These are phyloP conservation scores for Cololabis saira DNA, from an alignment of 2,113 vertebrate genomes.

Conservation along the genomic window DNA sequence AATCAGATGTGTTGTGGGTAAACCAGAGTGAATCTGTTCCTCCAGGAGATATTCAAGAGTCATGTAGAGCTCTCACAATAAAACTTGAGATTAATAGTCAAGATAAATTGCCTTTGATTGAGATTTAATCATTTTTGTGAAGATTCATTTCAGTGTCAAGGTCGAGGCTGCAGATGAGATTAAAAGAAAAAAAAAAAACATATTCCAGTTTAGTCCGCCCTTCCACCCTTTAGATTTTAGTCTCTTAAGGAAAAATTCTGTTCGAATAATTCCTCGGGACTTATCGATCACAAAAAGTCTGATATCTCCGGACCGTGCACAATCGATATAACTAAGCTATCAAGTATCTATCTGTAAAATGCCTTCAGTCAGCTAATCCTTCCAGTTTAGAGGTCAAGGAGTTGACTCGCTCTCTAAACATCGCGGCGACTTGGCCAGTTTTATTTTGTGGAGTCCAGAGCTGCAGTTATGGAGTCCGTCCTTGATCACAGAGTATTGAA, in stretches of 20 bases:
- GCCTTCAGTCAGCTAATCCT: slow-evolving; percentile 57
- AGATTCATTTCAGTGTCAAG: neutral
- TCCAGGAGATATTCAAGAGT: no score
- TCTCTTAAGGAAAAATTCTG: slow-evolving; percentile 42
- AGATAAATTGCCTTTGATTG: no score
- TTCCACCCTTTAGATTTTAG: slow-evolving; percentile 37
- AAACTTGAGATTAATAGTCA: no score
- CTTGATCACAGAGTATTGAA: slow-evolving; percentile 42
- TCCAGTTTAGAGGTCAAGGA: slow-evolving; percentile 69
- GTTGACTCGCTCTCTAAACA: slow-evolving; percentile 36
- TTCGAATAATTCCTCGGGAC: slow-evolving; percentile 36
- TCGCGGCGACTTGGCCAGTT: slow-evolving; percentile 29
- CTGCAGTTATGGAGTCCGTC: slow-evolving; percentile 44
- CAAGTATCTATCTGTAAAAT: slow-evolving; percentile 58
- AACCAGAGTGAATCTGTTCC: no score
- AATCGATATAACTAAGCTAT: slow-evolving; percentile 67
- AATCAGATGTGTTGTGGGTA: no score
- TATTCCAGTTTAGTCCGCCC: slow-evolving; percentile 19
- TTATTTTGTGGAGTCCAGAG: neutral
- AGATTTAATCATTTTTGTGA: no score
- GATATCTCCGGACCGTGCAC: slow-evolving; percentile 50
- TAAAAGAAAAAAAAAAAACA: slow-evolving; percentile 14
- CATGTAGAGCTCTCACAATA: no score
- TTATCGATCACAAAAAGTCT: slow-evolving; percentile 62
- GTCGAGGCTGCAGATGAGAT: slow-evolving; percentile 38